Evolutionary conservation across 2,888 invertebrate genomes (phyloP).

Genomic region (Zaprionus obscuricornis): DNA sequence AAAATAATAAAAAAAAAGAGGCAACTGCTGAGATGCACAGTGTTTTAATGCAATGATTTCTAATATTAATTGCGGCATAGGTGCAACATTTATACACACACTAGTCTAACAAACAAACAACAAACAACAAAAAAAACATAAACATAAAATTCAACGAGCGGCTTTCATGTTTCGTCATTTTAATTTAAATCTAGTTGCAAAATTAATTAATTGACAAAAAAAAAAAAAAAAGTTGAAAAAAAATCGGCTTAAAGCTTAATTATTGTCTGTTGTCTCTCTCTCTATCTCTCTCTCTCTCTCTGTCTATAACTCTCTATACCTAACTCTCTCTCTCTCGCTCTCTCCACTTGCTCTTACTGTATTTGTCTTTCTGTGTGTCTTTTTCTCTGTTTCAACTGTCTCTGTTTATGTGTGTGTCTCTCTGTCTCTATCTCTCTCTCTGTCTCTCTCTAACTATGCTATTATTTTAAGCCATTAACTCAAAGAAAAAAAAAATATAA

Average conservation of each 20-base stretch:
- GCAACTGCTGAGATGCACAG: slow-evolving; percentile 30
- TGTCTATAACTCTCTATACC: slow-evolving; percentile 13
- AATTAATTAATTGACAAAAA: slow-evolving; percentile 4
- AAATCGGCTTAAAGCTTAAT: slow-evolving; percentile 54
- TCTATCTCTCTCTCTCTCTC: slow-evolving; percentile 14
- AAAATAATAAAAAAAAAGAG: no score
- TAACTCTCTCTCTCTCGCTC: slow-evolving; percentile 12
- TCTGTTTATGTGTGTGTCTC: slow-evolving; percentile 15
- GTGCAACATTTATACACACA: not conserved
- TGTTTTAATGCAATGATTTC: slow-evolving; percentile 55
- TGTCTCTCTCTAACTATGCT: slow-evolving; percentile 33
- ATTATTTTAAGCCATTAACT: slow-evolving; percentile 49
- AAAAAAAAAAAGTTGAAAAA: slow-evolving; percentile 22
- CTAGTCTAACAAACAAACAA: slow-evolving; percentile 17
- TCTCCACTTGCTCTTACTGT: no score
- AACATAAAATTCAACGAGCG: slow-evolving; percentile 32
- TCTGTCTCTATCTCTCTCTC: slow-evolving; percentile 17
- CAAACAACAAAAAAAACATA: slow-evolving; percentile 27
- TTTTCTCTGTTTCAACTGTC: slow-evolving; percentile 20
- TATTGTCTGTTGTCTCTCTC: slow-evolving; percentile 22
- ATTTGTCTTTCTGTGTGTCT: no score
- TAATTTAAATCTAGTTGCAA: slow-evolving; percentile 31
- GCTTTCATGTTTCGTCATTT: slow-evolving; percentile 55
- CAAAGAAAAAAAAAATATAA: slow-evolving; percentile 36
- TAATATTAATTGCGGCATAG: slow-evolving; percentile 40